Percentiles rank a stretch among this genome's conserved stretches.
Conservation (phyloP, 2,797 vertebrate genomes). For the Chromobotia macracanthus region DNA sequence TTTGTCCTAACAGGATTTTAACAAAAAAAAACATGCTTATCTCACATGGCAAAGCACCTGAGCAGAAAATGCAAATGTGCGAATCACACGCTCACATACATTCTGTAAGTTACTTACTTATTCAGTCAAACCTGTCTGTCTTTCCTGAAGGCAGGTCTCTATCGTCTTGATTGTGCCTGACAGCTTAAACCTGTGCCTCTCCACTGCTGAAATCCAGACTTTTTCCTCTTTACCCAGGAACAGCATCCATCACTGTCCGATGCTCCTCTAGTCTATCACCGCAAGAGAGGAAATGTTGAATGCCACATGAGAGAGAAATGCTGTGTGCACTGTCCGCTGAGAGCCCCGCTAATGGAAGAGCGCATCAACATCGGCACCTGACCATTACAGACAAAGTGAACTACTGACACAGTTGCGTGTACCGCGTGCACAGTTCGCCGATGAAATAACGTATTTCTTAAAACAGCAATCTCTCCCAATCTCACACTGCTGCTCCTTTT, state of each 20-base stretch:
- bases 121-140: slow-evolving; percentile 42
- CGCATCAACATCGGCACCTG: slow-evolving; percentile 53
- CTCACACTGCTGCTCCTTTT: slow-evolving; percentile 17
- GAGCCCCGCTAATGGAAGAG: slow-evolving; percentile 40
- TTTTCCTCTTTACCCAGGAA: slow-evolving; percentile 51
- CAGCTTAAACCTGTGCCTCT: slow-evolving; percentile 35
- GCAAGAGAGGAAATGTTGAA: slow-evolving; percentile 20
- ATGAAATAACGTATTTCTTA: slow-evolving; percentile 33
- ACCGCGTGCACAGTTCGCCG: slow-evolving; percentile 11
- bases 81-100: slow-evolving; percentile 41
- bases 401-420: slow-evolving; percentile 55
- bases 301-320: slow-evolving; percentile 29
- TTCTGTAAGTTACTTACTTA: slow-evolving; percentile 45
- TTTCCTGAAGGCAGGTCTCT: slow-evolving; percentile 39
- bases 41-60: slow-evolving; percentile 40
- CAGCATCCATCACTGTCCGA: slow-evolving; percentile 54
- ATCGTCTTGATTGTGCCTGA: slow-evolving; percentile 15
- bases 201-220: slow-evolving; percentile 42
- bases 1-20: slow-evolving; percentile 12
- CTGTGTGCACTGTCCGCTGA: slow-evolving; percentile 38
- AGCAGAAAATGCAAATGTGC: slow-evolving; percentile 45
- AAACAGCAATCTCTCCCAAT: slow-evolving; percentile 1
- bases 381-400: slow-evolving; percentile 52
- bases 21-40: slow-evolving; percentile 27
- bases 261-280: slow-evolving; percentile 42